Evolutionary conservation across 2,888 invertebrate genomes (phyloP), one percentile per base, ranked within the genome.

Genomic region (Caradrina clavipalpis): DNA sequence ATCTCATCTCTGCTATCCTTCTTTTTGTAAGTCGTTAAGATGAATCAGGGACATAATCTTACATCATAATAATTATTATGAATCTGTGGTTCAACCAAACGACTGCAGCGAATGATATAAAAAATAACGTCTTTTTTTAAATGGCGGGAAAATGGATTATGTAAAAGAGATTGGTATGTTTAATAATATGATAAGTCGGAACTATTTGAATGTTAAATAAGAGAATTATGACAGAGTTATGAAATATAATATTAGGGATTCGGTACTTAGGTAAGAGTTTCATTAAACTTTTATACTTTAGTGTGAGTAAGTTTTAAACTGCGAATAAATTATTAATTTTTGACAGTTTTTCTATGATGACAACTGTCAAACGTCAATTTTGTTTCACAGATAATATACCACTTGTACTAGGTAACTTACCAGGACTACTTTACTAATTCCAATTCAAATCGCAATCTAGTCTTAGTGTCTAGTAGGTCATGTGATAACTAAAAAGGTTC

Each of bases 11-110:
- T 31, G 42, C 22, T 13, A 39, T 35, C 50, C 39, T 56, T 58
- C 26, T 42, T 73, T 54, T 68, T 60, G 47, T 45, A 47, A 69
- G 65, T 73, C 62, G 51, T 78, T 65, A 65, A 68, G 64, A 78
- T 67, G 62, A 53, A 73, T 67, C 59, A 53, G 58, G 49, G 19
- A 62, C 55, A 69, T 70, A 55, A 55, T 39, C 53, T 81, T 68
- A 75, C 54, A 31, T 77, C 59, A 69, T 22, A 21, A 26, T 67
- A 54, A 76, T 76, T 70, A 73, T 82, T 69, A 66, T 58, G 56
- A 66, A 60, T 75, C 56, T 68, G 66, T 78, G 67, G 72, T 54
- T 26, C 35, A 21, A 39, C 26, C 21, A 73, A 68, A 77, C 57
- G 74, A 64, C 66, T 71, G 54, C 53, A 50, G 57, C n/a, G 17